Base-by-base conservation (phyloP, 2,888 invertebrate genomes). In the Anoplius nigerrimus region DNA sequence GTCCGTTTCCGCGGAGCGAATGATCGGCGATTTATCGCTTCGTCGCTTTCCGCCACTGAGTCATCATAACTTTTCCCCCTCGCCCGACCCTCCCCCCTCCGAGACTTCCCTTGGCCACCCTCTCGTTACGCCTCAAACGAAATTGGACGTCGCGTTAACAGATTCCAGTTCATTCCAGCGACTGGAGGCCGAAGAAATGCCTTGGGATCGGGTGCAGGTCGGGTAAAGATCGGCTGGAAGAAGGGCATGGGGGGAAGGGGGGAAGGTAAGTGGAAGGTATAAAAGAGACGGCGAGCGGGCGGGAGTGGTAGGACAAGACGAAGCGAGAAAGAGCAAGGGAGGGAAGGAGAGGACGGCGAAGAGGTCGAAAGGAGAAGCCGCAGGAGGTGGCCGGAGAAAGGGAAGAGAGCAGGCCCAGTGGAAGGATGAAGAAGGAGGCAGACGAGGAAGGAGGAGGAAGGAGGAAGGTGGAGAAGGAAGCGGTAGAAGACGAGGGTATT, bases 401-500 rank as follows among this genome's bases (percentile, higher is more conserved):
- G 42, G 48, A 42, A 34, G 55, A 48, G 66, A 34, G 11, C 20
- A 20, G 21, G 15, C 21, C 1, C 20, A 21, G 15, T 16, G 45
- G 16, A 56, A 27, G 48, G 59, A 51, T 61, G 67, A 68, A 62
- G 53, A 61, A 62, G 58, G 43, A 46, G 72, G 73, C 65, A 71
- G 72, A 60, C 52, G 66, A 34, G 45, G 16, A 56, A 27, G 48
- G 59, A 51, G 63, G 67, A 68, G 62, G 53, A 61, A 62, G 58
- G 43, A 46, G 72, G 73, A 65, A 71, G 72, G 69, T 62, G 52
- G 67, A 46, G 56, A 55, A 62, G 54, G 63, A 67, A 51, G 69
- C 67, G 60, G 62, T 45, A 64, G 70, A 69, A 69, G 80, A 77
- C 77, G 79, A 80, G 78, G 82, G 80, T 82, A 84, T 84, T 85